Evolutionary conservation across 1,140 invertebrate species (phyloP).

Genomic region (Cephus cinctus): DNA sequence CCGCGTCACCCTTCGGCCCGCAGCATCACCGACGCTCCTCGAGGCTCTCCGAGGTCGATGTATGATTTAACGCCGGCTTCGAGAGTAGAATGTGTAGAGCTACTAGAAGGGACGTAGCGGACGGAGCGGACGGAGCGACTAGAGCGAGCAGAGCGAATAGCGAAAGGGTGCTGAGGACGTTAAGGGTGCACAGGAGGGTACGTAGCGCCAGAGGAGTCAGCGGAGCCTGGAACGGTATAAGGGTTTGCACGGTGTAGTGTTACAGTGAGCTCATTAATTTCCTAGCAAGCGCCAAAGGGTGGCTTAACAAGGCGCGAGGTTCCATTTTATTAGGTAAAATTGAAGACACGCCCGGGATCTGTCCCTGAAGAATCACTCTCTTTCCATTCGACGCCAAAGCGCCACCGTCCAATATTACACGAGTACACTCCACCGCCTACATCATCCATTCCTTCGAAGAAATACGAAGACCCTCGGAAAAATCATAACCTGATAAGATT

Average conservation of each 20-base stretch:
- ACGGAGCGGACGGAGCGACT: constrained; percentile 23
- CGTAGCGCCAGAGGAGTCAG: constrained; percentile 1
- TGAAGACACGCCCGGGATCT: constrained; percentile 45
- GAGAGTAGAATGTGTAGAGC: constrained; percentile 43
- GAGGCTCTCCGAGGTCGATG: constrained; percentile 41
- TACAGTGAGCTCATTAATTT: constrained; percentile 55
- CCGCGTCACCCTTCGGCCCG: too few species aligned
- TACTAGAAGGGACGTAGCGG: constrained; percentile 35
- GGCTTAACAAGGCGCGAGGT: constrained; percentile 48
- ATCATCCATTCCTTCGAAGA: too few species aligned
- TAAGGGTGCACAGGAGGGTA: background rate
- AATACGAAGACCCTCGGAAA: too few species aligned
- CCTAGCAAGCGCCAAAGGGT: constrained; percentile 49
- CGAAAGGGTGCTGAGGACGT: constrained; percentile 12
- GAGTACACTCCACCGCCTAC: too few species aligned
- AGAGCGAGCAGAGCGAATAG: constrained; percentile 10
- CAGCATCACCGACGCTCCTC: constrained; percentile 10
- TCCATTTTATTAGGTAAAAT: constrained; percentile 51
- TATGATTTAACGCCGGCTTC: constrained; percentile 51
- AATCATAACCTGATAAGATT: too few species aligned
- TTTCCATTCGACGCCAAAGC: too few species aligned
- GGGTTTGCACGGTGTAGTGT: constrained; percentile 49
- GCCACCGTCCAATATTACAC: too few species aligned
- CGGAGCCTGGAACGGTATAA: constrained; percentile 36
- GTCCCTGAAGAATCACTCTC: too few species aligned